These are phyloP conservation scores for Loxodonta africana DNA, from an alignment of 2,113 vertebrate genomes.

Conservation along the genomic window DNA sequence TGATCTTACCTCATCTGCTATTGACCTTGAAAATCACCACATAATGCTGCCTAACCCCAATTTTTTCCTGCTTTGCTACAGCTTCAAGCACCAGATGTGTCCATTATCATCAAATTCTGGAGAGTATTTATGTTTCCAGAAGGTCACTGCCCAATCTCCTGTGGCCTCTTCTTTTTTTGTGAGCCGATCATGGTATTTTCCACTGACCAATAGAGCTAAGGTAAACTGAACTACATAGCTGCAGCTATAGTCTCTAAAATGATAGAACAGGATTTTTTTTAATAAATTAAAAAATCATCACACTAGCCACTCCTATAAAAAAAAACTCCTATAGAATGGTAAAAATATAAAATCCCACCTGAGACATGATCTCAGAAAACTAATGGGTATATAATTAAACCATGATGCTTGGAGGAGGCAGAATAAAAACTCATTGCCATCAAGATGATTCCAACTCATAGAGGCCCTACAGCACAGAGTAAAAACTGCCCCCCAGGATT, in stretches of 20 bases:
- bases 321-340: not conserved
- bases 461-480: not conserved
- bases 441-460: not conserved
- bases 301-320: not conserved
- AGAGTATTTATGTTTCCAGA: slow-evolving; percentile 3
- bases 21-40: not conserved
- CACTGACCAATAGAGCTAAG: not conserved
- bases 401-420: slow-evolving; percentile 6
- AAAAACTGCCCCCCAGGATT: not conserved
- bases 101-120: slow-evolving; percentile 51
- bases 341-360: slow-evolving; percentile 41
- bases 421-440: not conserved
- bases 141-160: not conserved
- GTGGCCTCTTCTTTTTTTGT: not conserved
- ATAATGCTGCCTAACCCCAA: slow-evolving; percentile 28
- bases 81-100: slow-evolving; percentile 41
- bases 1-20: not conserved
- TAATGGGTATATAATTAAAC: not conserved
- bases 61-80: not conserved
- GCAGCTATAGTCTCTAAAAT: not conserved
- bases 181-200: slow-evolving; percentile 24
- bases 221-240: not conserved
- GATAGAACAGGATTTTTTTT: not conserved
- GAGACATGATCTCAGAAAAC: slow-evolving; percentile 57
- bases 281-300: not conserved